Percentiles rank a stretch among this genome's conserved stretches.
Evolutionary conservation across 2,113 vertebrate genomes (phyloP).

Genomic region (Hypocryptadius cinnamomeus): DNA sequence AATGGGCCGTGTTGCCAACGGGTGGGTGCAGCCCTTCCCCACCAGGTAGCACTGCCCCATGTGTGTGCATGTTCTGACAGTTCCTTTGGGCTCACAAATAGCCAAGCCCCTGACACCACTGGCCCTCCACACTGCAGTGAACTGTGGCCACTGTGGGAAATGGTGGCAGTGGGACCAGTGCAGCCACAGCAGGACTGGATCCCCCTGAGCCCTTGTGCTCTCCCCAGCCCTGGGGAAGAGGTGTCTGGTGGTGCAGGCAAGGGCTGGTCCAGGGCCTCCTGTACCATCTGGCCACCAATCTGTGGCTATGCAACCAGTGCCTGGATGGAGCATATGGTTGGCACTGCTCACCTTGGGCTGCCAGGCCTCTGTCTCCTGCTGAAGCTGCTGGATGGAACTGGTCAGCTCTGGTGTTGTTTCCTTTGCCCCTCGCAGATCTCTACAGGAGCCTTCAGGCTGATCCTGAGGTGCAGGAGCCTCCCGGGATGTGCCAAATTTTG

Average conservation of each 20-base stretch:
- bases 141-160: not conserved
- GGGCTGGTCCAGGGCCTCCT: not conserved
- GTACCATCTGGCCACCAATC: not conserved
- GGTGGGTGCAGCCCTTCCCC: not conserved
- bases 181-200: not conserved
- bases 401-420: constrained; percentile 37
- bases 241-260: not conserved
- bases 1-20: fast-evolving
- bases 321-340: not conserved
- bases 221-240: not conserved
- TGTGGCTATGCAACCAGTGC: fast-evolving
- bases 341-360: constrained; percentile 38
- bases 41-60: not conserved
- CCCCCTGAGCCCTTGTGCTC: not conserved
- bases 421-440: constrained; percentile 37
- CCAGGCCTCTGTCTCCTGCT: constrained; percentile 27
- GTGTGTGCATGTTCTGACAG: not conserved
- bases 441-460: constrained; percentile 41
- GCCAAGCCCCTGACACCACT: not conserved
- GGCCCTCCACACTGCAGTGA: not conserved
- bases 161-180: not conserved
- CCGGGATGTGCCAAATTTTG: not conserved
- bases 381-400: not conserved
- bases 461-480: constrained; percentile 21
- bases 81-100: not conserved